phyloP scores from a whole-genome alignment of 2,113 vertebrate genomes.

The Romanogobio albipinnatus region DNA sequence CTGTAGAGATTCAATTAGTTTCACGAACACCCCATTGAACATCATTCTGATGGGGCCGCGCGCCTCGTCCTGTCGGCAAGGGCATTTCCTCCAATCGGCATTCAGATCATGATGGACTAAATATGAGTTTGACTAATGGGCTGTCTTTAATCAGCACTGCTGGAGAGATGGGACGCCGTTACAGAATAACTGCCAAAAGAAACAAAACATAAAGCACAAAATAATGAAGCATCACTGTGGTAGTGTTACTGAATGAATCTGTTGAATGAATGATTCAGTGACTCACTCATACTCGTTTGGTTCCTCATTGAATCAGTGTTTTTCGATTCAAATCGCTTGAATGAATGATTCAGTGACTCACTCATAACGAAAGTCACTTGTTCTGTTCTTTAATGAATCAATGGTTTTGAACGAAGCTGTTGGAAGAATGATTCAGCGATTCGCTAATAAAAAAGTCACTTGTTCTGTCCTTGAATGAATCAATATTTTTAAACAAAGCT shows the following conservation, averaged over 20 bases:
- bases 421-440: too few relatives aligned
- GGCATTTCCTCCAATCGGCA: not conserved
- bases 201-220: too few relatives aligned
- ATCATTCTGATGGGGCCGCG: not conserved
- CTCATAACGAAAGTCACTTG: too few relatives aligned
- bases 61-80: not conserved
- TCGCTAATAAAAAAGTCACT: too few relatives aligned
- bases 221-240: too few relatives aligned
- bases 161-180: not conserved
- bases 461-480: too few relatives aligned
- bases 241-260: not conserved
- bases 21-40: not conserved
- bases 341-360: not conserved
- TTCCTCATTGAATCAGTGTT: not conserved
- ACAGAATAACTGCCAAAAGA: too few relatives aligned
- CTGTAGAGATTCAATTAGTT: not conserved
- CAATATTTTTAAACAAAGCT: too few relatives aligned
- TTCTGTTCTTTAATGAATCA: too few relatives aligned
- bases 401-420: too few relatives aligned
- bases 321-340: not conserved
- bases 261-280: not conserved
- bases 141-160: not conserved
- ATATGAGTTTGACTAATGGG: not conserved
- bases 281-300: not conserved
- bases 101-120: not conserved